Evolutionary conservation across 30 jellyfish, hydroid and myxozoan genomes (phyloP).

Genomic region (Aurelia aurita complex sp. Pacific): DNA sequence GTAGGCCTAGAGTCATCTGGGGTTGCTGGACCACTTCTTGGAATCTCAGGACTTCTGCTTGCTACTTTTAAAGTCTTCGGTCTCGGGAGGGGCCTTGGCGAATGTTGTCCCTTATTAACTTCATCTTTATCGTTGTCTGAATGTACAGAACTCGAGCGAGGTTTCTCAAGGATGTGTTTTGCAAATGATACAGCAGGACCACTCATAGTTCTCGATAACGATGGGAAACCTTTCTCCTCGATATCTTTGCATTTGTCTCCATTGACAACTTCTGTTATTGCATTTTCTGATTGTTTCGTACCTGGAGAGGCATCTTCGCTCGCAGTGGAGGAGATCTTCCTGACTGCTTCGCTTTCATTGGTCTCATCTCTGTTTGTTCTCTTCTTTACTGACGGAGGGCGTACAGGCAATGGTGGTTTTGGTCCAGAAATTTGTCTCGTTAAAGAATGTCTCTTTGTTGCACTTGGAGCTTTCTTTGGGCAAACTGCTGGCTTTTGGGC

Average conservation of each 20-base stretch:
- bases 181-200: constrained; percentile 25
- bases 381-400: constrained; percentile 35
- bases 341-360: neutral
- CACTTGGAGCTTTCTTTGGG: neutral
- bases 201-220: constrained; percentile 45
- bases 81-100: constrained; percentile 58
- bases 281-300: no score
- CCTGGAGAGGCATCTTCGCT: neutral
- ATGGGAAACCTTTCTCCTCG: neutral
- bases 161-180: constrained; percentile 5
- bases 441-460: constrained; percentile 7
- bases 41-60: neutral
- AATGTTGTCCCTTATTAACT: no score
- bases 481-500: constrained; percentile 12
- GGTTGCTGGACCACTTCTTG: no score
- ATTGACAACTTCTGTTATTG: neutral
- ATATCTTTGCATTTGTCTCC: neutral
- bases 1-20: constrained; percentile 21
- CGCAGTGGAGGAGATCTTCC: neutral
- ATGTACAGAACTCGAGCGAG: constrained; percentile 27
- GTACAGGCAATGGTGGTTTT: constrained; percentile 36
- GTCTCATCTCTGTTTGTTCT: neutral
- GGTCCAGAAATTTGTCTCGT: constrained; percentile 25
- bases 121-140: constrained; percentile 24
- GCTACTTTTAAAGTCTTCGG: constrained; percentile 12